A percentile compares a stretch with the other conserved stretches of the same genome.
These are phyloP conservation scores for Alentia gelatinosa DNA, from an alignment of 2,888 invertebrate species.

Conservation along the genomic window DNA sequence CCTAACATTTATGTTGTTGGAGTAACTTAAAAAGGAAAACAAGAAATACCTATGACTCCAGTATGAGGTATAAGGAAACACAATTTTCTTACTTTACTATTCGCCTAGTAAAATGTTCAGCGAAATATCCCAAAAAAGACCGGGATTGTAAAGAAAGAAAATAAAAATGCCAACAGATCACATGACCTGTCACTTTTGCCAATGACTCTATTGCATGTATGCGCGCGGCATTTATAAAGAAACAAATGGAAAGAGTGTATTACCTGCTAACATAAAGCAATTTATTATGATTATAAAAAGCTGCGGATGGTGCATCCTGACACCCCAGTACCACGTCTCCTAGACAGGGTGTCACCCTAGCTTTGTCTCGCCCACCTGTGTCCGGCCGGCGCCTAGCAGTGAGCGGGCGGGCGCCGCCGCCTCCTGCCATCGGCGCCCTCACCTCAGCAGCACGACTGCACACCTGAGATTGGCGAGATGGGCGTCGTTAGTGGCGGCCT, in stretches of 20 bases:
- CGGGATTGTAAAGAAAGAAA: too few species aligned
- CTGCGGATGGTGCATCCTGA: constrained; percentile 1
- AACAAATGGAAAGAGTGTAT: not conserved
- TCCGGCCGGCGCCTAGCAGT: not conserved
- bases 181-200: not conserved
- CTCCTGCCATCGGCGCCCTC: not conserved
- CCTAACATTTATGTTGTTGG: too few species aligned
- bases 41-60: too few species aligned
- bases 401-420: too few species aligned
- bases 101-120: too few species aligned
- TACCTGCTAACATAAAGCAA: not conserved
- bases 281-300: not conserved
- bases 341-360: not conserved
- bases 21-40: too few species aligned
- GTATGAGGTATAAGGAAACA: too few species aligned
- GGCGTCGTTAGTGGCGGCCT: too few species aligned
- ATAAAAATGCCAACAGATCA: too few species aligned
- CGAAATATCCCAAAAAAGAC: too few species aligned
- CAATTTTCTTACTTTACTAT: too few species aligned
- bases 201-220: not conserved
- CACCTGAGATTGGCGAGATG: not conserved
- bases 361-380: not conserved
- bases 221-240: not conserved
- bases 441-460: not conserved
- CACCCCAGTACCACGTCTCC: not conserved